Percentiles rank a stretch among this genome's conserved stretches.
Conservation (phyloP, 2,113 vertebrate genomes). For the Proteles cristata region DNA sequence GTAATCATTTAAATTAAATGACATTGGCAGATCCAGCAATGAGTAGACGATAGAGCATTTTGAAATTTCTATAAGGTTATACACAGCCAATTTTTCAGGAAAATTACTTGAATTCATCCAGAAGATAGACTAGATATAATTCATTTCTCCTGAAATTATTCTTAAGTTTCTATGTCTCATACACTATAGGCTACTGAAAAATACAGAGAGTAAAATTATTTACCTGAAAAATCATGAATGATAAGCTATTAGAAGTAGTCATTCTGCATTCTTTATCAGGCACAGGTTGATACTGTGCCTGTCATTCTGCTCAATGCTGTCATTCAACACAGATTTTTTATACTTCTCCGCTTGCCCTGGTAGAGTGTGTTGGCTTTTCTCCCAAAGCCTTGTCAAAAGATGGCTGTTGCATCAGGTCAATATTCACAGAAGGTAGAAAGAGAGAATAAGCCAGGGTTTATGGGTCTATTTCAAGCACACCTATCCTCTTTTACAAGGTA, state of each 20-base stretch:
- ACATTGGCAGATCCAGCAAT: not conserved
- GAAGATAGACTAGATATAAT: not conserved
- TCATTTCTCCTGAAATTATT: constrained; percentile 5
- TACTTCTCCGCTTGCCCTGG: not conserved
- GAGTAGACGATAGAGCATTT: not conserved
- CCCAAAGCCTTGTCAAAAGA: not conserved
- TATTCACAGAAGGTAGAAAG: not conserved
- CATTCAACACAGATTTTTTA: not conserved
- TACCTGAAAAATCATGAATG: not conserved
- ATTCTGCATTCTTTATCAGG: not conserved
- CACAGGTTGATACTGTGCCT: not conserved
- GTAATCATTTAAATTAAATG: not conserved
- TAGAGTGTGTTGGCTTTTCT: not conserved
- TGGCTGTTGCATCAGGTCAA: not conserved
- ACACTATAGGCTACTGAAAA: not conserved
- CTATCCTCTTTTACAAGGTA: not conserved
- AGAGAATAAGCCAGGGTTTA: not conserved
- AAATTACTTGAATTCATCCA: not conserved
- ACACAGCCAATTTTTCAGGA: not conserved
- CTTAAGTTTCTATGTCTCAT: not conserved
- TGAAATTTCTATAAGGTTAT: not conserved
- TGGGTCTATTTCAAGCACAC: not conserved
- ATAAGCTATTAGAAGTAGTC: not conserved
- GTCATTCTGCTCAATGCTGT: not conserved
- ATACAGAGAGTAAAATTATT: not conserved